Evolutionary conservation across 2,113 vertebrate genomes (phyloP), one percentile per base, ranked within the genome.

Genomic region (Ceyx margarethae): DNA sequence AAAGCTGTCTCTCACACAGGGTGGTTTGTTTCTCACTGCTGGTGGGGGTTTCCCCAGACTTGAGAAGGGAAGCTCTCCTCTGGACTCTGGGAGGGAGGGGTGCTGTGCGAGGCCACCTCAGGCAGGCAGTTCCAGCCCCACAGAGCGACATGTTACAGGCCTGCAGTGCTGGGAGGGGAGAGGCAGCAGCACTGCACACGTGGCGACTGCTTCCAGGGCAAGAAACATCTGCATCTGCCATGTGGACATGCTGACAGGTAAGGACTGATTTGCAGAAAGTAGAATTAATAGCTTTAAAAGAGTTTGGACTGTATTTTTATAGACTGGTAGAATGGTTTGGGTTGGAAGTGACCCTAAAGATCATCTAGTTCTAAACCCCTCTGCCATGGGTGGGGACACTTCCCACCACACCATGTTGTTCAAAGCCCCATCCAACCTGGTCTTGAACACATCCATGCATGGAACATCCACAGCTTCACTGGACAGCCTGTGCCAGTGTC

Each of bases 1-100:
- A 1, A 1, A 8, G 2, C 58, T 51, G 37, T 37, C 10, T 13
- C 40, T 65, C 19, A 2, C 61, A 7, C 0, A 4, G 0, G 1
- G 35, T 6, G 9, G 14, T 56, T 65, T 2, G 0, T 61, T 20
- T 58, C 61, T 60, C 2, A 1, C 53, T 40, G 40, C 68, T 0
- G 3, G 8, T 1, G 7, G 68, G 64, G 18, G 86, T 81, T 91
- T 37, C 21, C 60, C 11, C 7, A 2, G 2, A 15, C 29, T 67
- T 14, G 19, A 46, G 21, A 35, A 56, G 25, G 2, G 9, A 53
- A 73, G 48, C 3, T 1, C 46, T 42, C 46, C 71, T 68, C 9
- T n/a, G 2, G 6, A 16, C 22, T 1, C 25, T 23, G 5, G 13
- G 5, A 23, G 22, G 8, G 45, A 37, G 37, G 53, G 23, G 9